Evolutionary conservation across 2,888 invertebrate genomes (phyloP).

Genomic region (Embidobia sp.): DNA sequence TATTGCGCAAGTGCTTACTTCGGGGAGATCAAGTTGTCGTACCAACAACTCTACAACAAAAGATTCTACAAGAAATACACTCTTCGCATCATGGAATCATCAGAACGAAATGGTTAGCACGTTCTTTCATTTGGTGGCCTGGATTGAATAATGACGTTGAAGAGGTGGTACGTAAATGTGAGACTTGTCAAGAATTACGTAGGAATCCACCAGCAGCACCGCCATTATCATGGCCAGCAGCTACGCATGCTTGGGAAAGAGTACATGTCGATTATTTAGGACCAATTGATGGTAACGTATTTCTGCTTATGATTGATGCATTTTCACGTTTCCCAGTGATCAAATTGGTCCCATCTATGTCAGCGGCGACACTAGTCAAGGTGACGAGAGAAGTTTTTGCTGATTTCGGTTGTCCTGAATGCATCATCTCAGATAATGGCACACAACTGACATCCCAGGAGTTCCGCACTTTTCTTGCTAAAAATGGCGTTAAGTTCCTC

Average conservation of each 20-base stretch:
- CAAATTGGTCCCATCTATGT: slow-evolving; percentile 7
- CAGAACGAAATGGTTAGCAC: background rate
- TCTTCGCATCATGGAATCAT: slow-evolving; percentile 11
- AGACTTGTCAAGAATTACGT: slow-evolving; percentile 1
- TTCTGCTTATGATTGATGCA: slow-evolving; percentile 12
- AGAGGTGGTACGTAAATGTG: background rate
- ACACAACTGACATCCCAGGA: background rate
- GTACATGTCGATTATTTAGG: slow-evolving; percentile 19
- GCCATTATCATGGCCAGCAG: slow-evolving; percentile 17
- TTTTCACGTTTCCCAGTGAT: slow-evolving; percentile 5
- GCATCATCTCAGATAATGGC: background rate
- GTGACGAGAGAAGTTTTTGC: background rate
- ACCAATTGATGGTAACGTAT: slow-evolving; percentile 4
- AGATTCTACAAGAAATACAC: slow-evolving; percentile 2
- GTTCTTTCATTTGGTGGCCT: slow-evolving; percentile 24
- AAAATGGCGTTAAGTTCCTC: background rate
- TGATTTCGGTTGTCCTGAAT: background rate
- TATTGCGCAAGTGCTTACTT: slow-evolving; percentile 1
- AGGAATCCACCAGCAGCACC: background rate
- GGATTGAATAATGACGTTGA: background rate
- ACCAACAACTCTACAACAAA: background rate
- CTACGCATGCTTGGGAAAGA: slow-evolving; percentile 13
- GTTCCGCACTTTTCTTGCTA: background rate
- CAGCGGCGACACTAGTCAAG: background rate
- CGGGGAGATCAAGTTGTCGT: slow-evolving; percentile 22